Base-by-base conservation (phyloP, 1,140 invertebrate species). In the Hormaphis cornu region DNA sequence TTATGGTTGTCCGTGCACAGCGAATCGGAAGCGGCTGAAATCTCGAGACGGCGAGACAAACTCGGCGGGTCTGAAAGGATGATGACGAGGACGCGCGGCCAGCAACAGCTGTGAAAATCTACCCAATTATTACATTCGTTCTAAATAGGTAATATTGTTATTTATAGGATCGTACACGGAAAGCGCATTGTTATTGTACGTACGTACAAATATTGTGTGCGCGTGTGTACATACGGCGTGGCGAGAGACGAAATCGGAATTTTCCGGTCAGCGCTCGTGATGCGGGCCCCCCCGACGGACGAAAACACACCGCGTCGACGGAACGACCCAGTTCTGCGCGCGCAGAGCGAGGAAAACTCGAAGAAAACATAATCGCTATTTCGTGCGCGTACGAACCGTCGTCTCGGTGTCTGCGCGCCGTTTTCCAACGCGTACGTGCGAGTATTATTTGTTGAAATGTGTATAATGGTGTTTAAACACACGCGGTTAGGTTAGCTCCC, bases 231-330 rank as follows among this genome's bases (percentile, higher is more conserved):
- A 33, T 9, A 33, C 30, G 5, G 30, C 30, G 30, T 9, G 5
- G 30, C 30, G 30, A 9, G 30, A 50, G 61, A 66, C 50, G 50
- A 50, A 50, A 66, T 66, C 50, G 61, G 61, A 66, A 66, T 66
- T 66, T 66, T 66, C 61, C 61, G 61, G 61, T 66, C 61, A 66
- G 61, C 35, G 61, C 61, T 50, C 61, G 61, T 66, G 24, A 50
- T 50, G 50, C 50, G 3, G 5, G 30, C 30, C 30, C 33, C 53
- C 18, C 14, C 35, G 61, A 63, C 48, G 59, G 48, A 44, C 10
- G 28, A 66, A 35, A 26, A 33, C 48, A 46, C 12, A 48, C n/a
- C n/a, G n/a, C 42, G 44, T 48, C 61, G 40, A 48, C 42, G 61
- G 61, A 66, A 66, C 61, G 61, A 66, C 61, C 61, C 61, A 48